Evolutionary conservation across 2,888 invertebrate genomes (phyloP).

Genomic region (Hoplodrina ambigua): DNA sequence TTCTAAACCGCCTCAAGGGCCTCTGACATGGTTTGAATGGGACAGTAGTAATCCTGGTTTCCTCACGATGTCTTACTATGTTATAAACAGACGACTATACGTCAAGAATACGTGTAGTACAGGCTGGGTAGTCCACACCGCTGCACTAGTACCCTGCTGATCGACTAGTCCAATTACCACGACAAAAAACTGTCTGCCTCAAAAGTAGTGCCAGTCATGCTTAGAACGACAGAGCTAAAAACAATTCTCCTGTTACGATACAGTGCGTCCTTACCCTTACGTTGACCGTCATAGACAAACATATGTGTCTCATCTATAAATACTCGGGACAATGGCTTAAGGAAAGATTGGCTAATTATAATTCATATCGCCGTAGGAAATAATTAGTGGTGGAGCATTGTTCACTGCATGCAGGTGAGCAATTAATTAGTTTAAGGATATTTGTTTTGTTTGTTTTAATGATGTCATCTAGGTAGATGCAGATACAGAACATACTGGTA

Average conservation of each 20-base stretch:
- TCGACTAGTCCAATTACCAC: no score
- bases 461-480: constrained; percentile 20
- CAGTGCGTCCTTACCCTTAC: constrained; percentile 31
- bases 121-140: no score
- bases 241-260: background rate
- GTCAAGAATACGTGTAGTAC: background rate
- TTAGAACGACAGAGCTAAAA: fast-evolving
- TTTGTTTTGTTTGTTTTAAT: constrained; percentile 13
- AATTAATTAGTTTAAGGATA: constrained; percentile 4
- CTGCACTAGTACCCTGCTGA: no score
- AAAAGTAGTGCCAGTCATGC: no score
- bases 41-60: no score
- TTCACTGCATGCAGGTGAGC: constrained; percentile 40
- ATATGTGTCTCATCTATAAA: constrained; percentile 67
- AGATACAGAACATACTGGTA: constrained; percentile 2
- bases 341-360: constrained; percentile 63
- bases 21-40: no score
- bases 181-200: no score
- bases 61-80: no score
- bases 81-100: no score
- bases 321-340: constrained; percentile 65
- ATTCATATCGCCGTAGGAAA: constrained; percentile 51
- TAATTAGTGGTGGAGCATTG: constrained; percentile 40
- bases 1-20: no score
- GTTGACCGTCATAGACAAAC: constrained; percentile 64